A percentile compares a stretch with the other conserved stretches of the same genome.
Conservation (phyloP, 2,797 vertebrate species). For the Periophthalmus magnuspinnatus region DNA sequence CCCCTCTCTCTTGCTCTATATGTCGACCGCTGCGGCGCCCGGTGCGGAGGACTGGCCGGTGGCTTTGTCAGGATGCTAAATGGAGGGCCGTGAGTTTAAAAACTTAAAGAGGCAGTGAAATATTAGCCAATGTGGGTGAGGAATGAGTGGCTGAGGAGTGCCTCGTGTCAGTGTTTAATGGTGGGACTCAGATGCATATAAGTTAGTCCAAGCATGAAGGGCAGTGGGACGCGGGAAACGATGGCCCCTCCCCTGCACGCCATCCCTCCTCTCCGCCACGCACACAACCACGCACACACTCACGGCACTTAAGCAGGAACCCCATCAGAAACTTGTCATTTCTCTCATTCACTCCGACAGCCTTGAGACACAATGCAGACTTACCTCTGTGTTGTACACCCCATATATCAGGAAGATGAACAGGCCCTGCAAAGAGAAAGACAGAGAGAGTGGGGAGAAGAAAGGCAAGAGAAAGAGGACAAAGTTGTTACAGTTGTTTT, state of each 20-base stretch:
- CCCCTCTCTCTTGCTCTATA: conserved; percentile 17
- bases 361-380: conserved; percentile 99
- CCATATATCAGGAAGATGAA: conserved; percentile 99
- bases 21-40: conserved; percentile 27
- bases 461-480: conserved; percentile 38
- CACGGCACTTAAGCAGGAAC: conserved; percentile 73
- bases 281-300: conserved; percentile 50
- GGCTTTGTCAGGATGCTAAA: conserved; percentile 84
- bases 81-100: conserved; percentile 85
- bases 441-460: conserved; percentile 46
- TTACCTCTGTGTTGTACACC: conserved; percentile 98
- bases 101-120: conserved; percentile 97
- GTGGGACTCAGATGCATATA: conserved; percentile 96
- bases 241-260: conserved; percentile 76
- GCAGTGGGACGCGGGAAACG: conserved; percentile 92
- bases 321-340: conserved; percentile 99
- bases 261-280: conserved; percentile 50
- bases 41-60: conserved; percentile 48
- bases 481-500: conserved; percentile 73
- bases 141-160: conserved; percentile 94
- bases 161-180: conserved; percentile 97
- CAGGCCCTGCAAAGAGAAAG: conserved; percentile 89
- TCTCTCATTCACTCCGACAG: conserved; percentile 99
- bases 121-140: conserved; percentile 94
- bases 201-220: conserved; percentile 99